Conservation (phyloP, 2,797 vertebrate genomes). For the Paramormyrops hopkinsi region DNA sequence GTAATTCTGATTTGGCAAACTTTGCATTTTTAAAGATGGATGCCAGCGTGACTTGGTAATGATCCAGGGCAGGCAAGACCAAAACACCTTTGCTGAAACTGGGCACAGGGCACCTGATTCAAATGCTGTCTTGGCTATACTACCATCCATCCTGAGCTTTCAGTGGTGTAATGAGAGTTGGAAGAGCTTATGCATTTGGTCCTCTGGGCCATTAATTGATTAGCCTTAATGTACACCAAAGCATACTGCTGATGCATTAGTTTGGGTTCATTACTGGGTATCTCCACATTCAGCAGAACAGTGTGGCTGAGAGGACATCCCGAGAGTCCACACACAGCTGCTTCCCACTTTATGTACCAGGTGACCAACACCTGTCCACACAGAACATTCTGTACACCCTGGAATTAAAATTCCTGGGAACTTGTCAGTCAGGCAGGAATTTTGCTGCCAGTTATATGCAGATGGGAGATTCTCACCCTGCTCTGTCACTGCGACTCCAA, state of each 20-base stretch:
- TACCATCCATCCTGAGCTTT: background rate
- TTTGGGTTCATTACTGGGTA: background rate
- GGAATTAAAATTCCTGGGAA: constrained; percentile 17
- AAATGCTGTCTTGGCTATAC: background rate
- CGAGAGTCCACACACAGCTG: constrained; percentile 5
- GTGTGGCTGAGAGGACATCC: background rate
- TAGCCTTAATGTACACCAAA: background rate
- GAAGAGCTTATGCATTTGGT: background rate
- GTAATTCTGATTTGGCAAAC: background rate
- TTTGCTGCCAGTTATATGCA: background rate
- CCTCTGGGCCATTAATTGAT: background rate
- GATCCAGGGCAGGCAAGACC: background rate
- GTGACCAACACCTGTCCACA: constrained; percentile 9
- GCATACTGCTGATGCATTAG: background rate
- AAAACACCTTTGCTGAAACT: background rate
- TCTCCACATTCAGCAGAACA: background rate
- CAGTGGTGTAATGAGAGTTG: background rate
- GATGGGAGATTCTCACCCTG: background rate
- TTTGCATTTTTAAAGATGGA: background rate
- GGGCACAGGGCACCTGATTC: background rate
- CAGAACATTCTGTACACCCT: background rate
- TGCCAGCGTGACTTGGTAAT: background rate
- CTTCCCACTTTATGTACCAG: constrained; percentile 9
- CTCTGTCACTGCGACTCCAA: background rate
- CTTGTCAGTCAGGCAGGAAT: background rate